Evolutionary conservation across 2,797 vertebrate species (phyloP).

Genomic region (Gambusia yucatana): DNA sequence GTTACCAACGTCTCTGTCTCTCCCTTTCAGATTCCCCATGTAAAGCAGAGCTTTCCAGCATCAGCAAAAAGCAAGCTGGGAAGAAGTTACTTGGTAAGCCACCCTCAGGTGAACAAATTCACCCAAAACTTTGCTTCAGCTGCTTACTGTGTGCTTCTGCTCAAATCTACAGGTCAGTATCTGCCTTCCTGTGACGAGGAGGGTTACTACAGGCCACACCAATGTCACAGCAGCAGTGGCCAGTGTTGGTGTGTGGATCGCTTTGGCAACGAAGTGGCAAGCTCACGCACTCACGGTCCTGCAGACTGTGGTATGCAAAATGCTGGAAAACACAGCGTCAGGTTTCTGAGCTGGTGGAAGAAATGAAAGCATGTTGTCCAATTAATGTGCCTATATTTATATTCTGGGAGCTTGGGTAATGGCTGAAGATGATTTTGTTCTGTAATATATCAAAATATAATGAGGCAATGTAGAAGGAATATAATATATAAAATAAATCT

Average conservation of each 20-base stretch:
- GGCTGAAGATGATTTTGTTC: neutral
- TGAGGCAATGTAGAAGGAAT: neutral
- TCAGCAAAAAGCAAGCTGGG: constrained; percentile 79
- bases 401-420: neutral
- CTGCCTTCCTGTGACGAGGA: constrained; percentile 90
- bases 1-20: constrained; percentile 41
- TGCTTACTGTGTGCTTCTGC: constrained; percentile 39
- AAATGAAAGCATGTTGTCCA: neutral
- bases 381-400: neutral
- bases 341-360: constrained; percentile 5
- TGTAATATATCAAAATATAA: neutral
- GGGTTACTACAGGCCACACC: constrained; percentile 87
- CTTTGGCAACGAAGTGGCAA: constrained; percentile 88
- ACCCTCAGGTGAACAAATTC: constrained; percentile 13
- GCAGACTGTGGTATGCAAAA: constrained; percentile 78
- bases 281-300: constrained; percentile 83
- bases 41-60: constrained; percentile 77
- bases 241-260: constrained; percentile 96
- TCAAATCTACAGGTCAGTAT: constrained; percentile 75
- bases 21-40: constrained; percentile 79
- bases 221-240: constrained; percentile 87
- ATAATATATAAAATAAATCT: neutral
- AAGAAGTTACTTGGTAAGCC: constrained; percentile 83
- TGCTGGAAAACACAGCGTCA: neutral
- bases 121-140: neutral